Evolutionary conservation across 2,113 vertebrate species (phyloP).

Genomic region (Boleophthalmus pectinirostris): DNA sequence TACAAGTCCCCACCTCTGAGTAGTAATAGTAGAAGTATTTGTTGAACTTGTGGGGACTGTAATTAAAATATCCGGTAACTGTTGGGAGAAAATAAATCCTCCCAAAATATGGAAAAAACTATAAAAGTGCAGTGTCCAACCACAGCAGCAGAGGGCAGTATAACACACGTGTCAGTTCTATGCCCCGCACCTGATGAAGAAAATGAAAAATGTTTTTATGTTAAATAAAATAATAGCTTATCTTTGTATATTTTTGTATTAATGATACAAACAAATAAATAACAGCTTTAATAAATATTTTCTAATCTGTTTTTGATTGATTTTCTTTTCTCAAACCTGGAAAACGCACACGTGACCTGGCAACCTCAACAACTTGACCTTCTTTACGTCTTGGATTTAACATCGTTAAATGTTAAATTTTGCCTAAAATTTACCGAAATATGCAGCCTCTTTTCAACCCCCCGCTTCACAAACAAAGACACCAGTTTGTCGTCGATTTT

Average conservation of each 20-base stretch:
- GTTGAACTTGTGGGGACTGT: too few species aligned
- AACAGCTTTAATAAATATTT: not conserved
- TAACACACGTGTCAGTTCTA: not conserved
- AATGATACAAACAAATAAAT: not conserved
- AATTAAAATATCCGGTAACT: too few species aligned
- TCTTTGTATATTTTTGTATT: not conserved
- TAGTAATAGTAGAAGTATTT: too few species aligned
- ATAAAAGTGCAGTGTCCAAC: not conserved
- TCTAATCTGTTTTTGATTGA: not conserved
- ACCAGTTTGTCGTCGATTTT: conserved; percentile 85
- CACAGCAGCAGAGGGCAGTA: not conserved
- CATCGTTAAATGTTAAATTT: not conserved
- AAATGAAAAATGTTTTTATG: not conserved
- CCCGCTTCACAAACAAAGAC: conserved; percentile 83
- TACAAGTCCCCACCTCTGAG: too few species aligned
- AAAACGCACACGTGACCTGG: not conserved
- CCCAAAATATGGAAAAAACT: not conserved
- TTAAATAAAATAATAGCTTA: not conserved
- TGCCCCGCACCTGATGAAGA: not conserved
- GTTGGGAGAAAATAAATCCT: too few species aligned
- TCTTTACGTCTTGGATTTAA: not conserved
- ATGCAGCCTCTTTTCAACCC: conserved; percentile 78
- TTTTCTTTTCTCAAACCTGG: not conserved
- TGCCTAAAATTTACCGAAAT: not conserved
- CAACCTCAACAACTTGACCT: not conserved